phyloP scores from a whole-genome alignment of 1,140 invertebrate species.

The Calephelis nemesis region DNA sequence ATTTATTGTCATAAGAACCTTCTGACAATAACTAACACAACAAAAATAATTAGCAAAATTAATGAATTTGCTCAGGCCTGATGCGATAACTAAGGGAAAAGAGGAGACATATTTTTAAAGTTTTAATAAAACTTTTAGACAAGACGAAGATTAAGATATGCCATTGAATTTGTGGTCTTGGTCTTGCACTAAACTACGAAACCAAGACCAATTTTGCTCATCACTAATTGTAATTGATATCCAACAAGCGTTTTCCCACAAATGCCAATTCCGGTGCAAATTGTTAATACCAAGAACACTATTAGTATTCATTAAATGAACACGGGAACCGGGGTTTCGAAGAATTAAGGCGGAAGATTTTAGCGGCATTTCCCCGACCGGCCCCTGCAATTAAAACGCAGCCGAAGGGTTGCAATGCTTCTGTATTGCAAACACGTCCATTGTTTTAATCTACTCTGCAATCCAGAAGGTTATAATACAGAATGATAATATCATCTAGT shows the following conservation, averaged over 20 bases:
- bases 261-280: constrained; percentile 6
- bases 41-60: no score
- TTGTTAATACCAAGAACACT: constrained; percentile 24
- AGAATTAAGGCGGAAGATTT: constrained; percentile 56
- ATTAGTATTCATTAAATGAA: constrained; percentile 56
- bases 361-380: constrained; percentile 41
- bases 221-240: no score
- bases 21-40: no score
- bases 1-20: no score
- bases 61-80: no score
- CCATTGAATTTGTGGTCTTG: no score
- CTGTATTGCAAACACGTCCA: constrained; percentile 71
- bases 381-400: constrained; percentile 72
- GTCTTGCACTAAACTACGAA: no score
- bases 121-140: no score
- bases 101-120: no score
- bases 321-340: constrained; percentile 40
- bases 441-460: constrained; percentile 71
- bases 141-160: no score
- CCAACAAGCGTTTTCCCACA: background rate
- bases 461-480: constrained; percentile 57
- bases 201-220: no score
- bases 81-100: no score
- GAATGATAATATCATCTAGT: constrained; percentile 52
- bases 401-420: constrained; percentile 69